A percentile compares a stretch with the other conserved stretches of the same genome.
These are phyloP conservation scores for Sorex araneus DNA, from an alignment of 2,113 vertebrate genomes.

Conservation along the genomic window DNA sequence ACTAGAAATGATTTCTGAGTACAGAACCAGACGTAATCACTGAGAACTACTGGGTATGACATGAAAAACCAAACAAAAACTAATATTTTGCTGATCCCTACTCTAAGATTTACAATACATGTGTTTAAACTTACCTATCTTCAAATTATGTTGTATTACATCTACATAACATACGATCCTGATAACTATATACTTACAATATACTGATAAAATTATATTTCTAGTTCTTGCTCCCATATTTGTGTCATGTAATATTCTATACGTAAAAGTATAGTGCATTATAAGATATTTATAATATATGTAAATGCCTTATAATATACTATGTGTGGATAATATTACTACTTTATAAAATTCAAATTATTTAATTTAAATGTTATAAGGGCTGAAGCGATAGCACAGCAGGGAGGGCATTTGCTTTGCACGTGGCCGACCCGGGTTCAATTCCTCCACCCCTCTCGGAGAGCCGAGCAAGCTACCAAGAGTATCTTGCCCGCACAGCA, in stretches of 20 bases:
- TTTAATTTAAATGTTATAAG: too few species aligned
- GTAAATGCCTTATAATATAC: not conserved
- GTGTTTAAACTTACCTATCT: not conserved
- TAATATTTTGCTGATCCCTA: not conserved
- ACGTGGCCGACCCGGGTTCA: too few species aligned
- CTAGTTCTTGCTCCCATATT: not conserved
- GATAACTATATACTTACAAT: not conserved
- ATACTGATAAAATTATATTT: not conserved
- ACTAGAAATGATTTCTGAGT: not conserved
- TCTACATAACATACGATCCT: not conserved
- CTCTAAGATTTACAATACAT: not conserved
- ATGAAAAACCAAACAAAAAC: not conserved
- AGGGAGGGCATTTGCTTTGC: too few species aligned
- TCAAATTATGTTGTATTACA: not conserved
- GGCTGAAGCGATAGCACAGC: too few species aligned
- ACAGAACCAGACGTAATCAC: too few species aligned
- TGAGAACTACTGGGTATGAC: too few species aligned
- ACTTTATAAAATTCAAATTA: too few species aligned
- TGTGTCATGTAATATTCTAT: not conserved
- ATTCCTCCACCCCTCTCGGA: too few species aligned
- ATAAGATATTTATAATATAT: not conserved
- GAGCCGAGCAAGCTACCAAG: too few species aligned
- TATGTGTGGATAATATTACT: not conserved
- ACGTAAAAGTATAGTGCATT: not conserved
- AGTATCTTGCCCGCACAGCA: too few species aligned